These are phyloP conservation scores for Lucinisca nassula DNA, from an alignment of 2,888 invertebrate genomes.

Conservation along the genomic window DNA sequence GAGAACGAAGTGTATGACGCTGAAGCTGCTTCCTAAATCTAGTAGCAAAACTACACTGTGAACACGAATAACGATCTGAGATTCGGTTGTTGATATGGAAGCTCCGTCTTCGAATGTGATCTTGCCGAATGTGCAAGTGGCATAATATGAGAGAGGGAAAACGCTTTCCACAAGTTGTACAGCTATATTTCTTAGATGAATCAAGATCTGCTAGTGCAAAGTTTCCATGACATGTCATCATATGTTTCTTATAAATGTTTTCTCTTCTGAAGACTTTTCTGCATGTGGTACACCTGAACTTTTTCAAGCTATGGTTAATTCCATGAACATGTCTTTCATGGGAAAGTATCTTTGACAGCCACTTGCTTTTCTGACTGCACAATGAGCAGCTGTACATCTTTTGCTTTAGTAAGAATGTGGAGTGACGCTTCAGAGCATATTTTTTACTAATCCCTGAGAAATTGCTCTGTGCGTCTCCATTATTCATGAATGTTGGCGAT, in stretches of 20 bases:
- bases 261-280: slow-evolving; percentile 86
- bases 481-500: slow-evolving; percentile 43
- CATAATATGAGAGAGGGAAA: slow-evolving; percentile 83
- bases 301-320: slow-evolving; percentile 65
- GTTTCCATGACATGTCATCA: slow-evolving; percentile 64
- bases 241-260: slow-evolving; percentile 79
- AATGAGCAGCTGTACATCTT: slow-evolving; percentile 94
- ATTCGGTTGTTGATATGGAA: slow-evolving; percentile 73
- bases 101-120: slow-evolving; percentile 80
- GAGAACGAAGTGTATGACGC: slow-evolving; percentile 75
- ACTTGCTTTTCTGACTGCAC: slow-evolving; percentile 96
- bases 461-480: slow-evolving; percentile 48
- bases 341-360: slow-evolving; percentile 96
- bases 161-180: slow-evolving; percentile 83
- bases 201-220: slow-evolving; percentile 48
- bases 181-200: slow-evolving; percentile 80
- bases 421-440: slow-evolving; percentile 67
- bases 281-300: slow-evolving; percentile 85
- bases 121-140: slow-evolving; percentile 82
- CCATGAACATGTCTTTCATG: slow-evolving; percentile 93
- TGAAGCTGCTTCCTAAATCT: slow-evolving; percentile 79
- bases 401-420: slow-evolving; percentile 87
- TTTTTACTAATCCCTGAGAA: slow-evolving; percentile 70
- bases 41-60: slow-evolving; percentile 80
- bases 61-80: slow-evolving; percentile 76